Conservation (phyloP, 2,113 vertebrate genomes). For the Nerophis lumbriciformis region DNA sequence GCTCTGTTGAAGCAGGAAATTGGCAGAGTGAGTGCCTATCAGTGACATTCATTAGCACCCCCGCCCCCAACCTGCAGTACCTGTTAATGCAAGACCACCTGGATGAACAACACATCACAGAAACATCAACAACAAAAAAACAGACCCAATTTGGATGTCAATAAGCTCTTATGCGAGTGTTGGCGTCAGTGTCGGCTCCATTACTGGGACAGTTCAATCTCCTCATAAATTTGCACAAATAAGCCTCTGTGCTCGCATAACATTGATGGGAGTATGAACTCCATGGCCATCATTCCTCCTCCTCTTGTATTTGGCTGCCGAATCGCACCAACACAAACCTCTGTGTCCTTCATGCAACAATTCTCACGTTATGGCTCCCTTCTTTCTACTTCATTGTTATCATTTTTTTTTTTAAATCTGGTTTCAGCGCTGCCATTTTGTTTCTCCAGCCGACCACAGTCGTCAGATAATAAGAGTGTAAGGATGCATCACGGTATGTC, state of each 20-base stretch:
- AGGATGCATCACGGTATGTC: not conserved
- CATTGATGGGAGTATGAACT: slow-evolving; percentile 32
- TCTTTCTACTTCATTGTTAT: slow-evolving; percentile 13
- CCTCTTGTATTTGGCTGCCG: slow-evolving; percentile 26
- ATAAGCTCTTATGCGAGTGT: slow-evolving; percentile 34
- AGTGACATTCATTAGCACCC: slow-evolving; percentile 69
- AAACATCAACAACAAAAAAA: slow-evolving; percentile 10
- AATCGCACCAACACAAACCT: slow-evolving; percentile 28
- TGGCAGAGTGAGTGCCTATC: slow-evolving; percentile 81
- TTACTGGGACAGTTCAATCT: slow-evolving; percentile 22
- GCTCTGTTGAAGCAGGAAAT: slow-evolving; percentile 97
- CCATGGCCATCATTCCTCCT: slow-evolving; percentile 38
- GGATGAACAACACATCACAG: slow-evolving; percentile 40
- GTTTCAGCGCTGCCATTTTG: slow-evolving; percentile 30
- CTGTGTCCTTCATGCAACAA: slow-evolving; percentile 46
- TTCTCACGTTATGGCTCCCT: slow-evolving; percentile 33
- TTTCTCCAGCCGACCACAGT: slow-evolving; percentile 23
- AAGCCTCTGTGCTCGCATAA: slow-evolving; percentile 26
- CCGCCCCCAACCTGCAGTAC: slow-evolving; percentile 49
- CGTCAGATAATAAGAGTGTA: slow-evolving; percentile 4
- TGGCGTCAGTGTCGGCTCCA: slow-evolving; percentile 34
- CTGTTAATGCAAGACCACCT: slow-evolving; percentile 70
- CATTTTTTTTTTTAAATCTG: slow-evolving; percentile 1
- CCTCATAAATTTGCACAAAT: slow-evolving; percentile 37
- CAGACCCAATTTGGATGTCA: slow-evolving; percentile 27